These are phyloP conservation scores for Lepilemur ruficaudatus DNA, from an alignment of 2,797 vertebrate genomes.

Conservation along the genomic window DNA sequence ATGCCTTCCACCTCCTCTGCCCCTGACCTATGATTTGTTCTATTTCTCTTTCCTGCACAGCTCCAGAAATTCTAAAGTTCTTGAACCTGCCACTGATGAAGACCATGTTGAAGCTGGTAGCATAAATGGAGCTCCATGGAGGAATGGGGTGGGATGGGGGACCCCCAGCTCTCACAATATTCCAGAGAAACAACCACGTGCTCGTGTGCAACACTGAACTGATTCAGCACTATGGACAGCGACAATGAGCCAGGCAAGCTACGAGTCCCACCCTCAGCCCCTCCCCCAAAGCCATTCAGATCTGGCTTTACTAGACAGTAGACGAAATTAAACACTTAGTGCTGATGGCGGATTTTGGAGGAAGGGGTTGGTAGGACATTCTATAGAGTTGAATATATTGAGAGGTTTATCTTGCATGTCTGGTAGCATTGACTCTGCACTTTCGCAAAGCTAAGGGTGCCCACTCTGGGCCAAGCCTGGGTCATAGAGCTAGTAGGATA, in stretches of 20 bases:
- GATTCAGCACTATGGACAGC: background rate
- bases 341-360: background rate
- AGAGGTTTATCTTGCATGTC: background rate
- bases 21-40: background rate
- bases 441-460: background rate
- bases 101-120: background rate
- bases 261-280: fast-evolving
- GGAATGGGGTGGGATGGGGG: background rate
- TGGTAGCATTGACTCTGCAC: background rate
- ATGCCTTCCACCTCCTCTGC: background rate
- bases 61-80: background rate
- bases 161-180: background rate
- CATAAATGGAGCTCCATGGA: background rate
- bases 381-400: background rate
- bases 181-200: background rate
- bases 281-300: background rate
- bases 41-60: background rate
- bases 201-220: fast-evolving
- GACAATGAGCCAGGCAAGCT: fast-evolving
- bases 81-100: background rate
- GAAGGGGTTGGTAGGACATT: background rate
- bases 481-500: background rate
- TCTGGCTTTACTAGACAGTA: background rate
- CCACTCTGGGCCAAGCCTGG: background rate
- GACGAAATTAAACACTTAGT: background rate